phyloP scores from a whole-genome alignment of 2,797 vertebrate species.

The Tokudaia muenninki region DNA sequence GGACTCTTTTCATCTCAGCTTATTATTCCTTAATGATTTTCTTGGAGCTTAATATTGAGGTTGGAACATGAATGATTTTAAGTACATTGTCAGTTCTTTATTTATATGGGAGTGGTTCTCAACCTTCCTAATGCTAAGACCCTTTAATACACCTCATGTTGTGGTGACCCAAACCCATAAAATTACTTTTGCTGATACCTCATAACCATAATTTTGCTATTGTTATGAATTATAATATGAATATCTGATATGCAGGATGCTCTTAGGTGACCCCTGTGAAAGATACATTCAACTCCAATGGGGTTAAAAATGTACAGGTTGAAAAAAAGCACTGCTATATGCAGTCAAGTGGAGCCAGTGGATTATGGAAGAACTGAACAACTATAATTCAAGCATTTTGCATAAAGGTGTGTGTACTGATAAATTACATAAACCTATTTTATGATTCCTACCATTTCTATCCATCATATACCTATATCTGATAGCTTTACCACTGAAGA shows the following conservation, averaged over 20 bases:
- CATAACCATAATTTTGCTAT: background rate
- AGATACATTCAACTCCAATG: background rate
- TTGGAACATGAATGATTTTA: background rate
- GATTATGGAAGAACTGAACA: background rate
- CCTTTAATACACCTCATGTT: background rate
- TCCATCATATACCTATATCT: background rate
- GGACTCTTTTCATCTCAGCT: background rate
- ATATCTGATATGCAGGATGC: background rate
- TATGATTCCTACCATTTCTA: background rate
- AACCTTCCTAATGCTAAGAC: background rate
- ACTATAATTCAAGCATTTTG: background rate
- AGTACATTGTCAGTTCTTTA: conserved; percentile 27
- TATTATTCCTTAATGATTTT: background rate
- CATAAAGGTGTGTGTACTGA: background rate
- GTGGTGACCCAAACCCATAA: background rate
- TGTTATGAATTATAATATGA: background rate
- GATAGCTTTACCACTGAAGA: too few species aligned
- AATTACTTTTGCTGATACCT: background rate
- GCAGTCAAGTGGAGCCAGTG: background rate
- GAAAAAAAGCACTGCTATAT: background rate
- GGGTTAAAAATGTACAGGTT: background rate
- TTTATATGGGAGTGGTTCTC: background rate
- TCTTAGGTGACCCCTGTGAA: background rate
- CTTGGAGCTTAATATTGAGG: background rate
- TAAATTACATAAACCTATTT: background rate